phyloP scores from a whole-genome alignment of 2,113 vertebrate genomes.

The Guaruba guarouba region DNA sequence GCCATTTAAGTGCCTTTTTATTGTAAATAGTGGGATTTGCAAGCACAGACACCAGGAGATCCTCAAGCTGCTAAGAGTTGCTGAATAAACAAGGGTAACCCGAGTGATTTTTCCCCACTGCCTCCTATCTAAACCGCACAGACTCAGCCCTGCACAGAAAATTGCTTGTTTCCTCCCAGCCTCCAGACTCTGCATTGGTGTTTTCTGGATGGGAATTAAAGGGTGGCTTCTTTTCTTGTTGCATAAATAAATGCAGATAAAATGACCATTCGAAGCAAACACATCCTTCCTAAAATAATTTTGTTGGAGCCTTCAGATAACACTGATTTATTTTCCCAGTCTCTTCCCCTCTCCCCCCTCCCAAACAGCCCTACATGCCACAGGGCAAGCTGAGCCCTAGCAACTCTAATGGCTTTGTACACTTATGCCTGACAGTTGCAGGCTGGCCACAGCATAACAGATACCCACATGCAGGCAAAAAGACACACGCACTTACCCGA shows the following conservation, averaged over 20 bases:
- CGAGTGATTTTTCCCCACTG: background rate
- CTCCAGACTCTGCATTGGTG: background rate
- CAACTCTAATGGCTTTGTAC: background rate
- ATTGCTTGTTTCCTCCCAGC: background rate
- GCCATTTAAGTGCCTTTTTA: background rate
- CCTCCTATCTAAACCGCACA: background rate
- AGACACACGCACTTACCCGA: conserved; percentile 80
- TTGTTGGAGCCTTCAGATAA: background rate
- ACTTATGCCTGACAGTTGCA: background rate
- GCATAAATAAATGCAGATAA: background rate
- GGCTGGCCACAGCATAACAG: background rate
- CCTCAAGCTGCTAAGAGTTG: background rate
- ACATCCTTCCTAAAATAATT: background rate
- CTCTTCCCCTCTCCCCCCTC: background rate
- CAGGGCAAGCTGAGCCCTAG: background rate
- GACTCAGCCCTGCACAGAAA: background rate
- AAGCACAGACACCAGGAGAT: background rate
- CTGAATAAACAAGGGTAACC: background rate
- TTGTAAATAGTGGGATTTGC: background rate
- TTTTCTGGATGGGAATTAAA: background rate
- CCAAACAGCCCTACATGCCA: background rate
- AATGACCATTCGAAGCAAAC: background rate
- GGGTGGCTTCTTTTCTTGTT: background rate
- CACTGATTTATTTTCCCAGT: background rate
- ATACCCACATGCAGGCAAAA: background rate